These are phyloP conservation scores for Sericinus montela DNA, from an alignment of 2,888 invertebrate genomes.

Conservation along the genomic window DNA sequence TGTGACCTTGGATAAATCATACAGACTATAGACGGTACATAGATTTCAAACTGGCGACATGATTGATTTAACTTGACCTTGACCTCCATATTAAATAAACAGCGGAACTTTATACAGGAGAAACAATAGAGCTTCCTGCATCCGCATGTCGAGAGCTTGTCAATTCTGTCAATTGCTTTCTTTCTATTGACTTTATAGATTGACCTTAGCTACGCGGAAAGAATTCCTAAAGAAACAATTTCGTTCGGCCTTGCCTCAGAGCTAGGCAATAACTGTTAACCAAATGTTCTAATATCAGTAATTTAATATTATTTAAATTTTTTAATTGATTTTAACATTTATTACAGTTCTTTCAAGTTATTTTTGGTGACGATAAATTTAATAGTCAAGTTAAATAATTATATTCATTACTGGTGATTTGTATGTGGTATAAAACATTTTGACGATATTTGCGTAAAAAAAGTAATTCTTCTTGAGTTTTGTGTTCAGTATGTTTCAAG, in stretches of 20 bases:
- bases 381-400: too few species aligned
- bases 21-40: slow-evolving; percentile 14
- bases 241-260: slow-evolving; percentile 25
- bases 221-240: slow-evolving; percentile 18
- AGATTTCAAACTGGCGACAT: slow-evolving; percentile 23
- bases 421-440: too few species aligned
- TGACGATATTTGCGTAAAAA: too few species aligned
- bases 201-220: slow-evolving; percentile 23
- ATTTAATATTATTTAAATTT: too few species aligned
- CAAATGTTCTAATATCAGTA: background rate
- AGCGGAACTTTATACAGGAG: slow-evolving; percentile 44
- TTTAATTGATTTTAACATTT: too few species aligned
- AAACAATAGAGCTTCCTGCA: slow-evolving; percentile 54
- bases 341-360: too few species aligned
- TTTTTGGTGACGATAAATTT: too few species aligned
- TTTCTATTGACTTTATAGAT: slow-evolving; percentile 27
- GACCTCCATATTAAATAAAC: slow-evolving; percentile 40
- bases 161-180: slow-evolving; percentile 57
- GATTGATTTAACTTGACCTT: slow-evolving; percentile 36
- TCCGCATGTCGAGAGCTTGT: slow-evolving; percentile 50
- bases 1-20: slow-evolving; percentile 7
- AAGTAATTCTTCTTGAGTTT: too few species aligned
- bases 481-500: too few species aligned
- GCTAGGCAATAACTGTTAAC: slow-evolving; percentile 9
- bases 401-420: too few species aligned